Evolutionary conservation across 2,797 vertebrate species (phyloP).

Genomic region (Chloroceryle amazona): DNA sequence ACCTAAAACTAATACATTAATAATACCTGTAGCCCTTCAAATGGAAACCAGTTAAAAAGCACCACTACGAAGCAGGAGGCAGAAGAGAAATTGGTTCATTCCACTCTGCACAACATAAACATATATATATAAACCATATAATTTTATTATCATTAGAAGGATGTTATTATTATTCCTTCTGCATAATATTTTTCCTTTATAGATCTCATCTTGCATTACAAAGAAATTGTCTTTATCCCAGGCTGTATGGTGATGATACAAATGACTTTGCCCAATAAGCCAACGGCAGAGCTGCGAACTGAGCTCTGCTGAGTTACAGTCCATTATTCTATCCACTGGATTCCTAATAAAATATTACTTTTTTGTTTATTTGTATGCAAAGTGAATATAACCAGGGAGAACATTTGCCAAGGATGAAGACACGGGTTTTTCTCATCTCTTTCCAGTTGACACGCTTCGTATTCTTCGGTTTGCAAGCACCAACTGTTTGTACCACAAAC

Average conservation of each 20-base stretch:
- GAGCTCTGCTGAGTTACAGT: constrained; percentile 48
- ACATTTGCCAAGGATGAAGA: background rate
- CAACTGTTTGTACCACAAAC: background rate
- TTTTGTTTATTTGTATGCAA: constrained; percentile 47
- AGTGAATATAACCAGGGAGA: background rate
- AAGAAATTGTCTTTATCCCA: constrained; percentile 10
- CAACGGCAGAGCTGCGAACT: background rate
- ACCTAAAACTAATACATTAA: background rate
- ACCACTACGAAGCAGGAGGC: background rate
- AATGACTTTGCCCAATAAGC: constrained; percentile 27
- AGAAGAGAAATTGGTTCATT: background rate
- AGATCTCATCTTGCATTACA: background rate
- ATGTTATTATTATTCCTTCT: background rate
- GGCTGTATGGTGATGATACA: background rate
- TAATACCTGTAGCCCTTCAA: background rate
- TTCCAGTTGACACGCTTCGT: background rate
- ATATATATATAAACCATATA: background rate
- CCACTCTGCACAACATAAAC: background rate
- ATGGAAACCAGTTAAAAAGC: background rate
- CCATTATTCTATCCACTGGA: constrained; percentile 59
- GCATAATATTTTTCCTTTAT: background rate
- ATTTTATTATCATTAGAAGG: background rate
- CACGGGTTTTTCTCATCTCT: background rate
- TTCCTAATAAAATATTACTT: constrained; percentile 51
- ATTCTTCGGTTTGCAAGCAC: background rate